Base-by-base conservation (phyloP, 2,888 invertebrate species). In the Thyatira batis region DNA sequence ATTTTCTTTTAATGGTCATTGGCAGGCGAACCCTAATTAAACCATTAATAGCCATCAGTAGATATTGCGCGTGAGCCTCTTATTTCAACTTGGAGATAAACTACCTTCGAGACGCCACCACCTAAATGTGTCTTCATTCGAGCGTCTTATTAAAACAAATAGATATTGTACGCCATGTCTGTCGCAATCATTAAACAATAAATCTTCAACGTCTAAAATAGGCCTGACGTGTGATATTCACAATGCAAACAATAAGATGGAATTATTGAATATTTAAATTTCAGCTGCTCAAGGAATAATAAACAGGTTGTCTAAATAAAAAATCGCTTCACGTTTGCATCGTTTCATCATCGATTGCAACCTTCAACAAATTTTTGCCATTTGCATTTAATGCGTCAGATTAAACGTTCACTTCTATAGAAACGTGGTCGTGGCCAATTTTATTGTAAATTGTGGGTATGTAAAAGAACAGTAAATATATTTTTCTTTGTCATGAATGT, bases 141-240 rank as follows among this genome's bases (percentile, higher is more conserved):
- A 69, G 65, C 72, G 67, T 78, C 73, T 80, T 84, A 85, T 84
- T 84, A 79, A 84, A 84, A 85, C 78, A 85, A 86, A 87, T 84
- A 85, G 80, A 78, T 75, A 71, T 74, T 73, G 72, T 60, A 61
- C 65, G 66, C 63, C 59, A 60, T 73, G 78, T 78, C 77, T 71
- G 73, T 80, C 65, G 73, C 77, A 80, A 85, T 84, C 81, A 81
- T 81, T 80, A 76, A 82, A 85, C 82, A 76, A 87, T 87, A 84
- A 82, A 85, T 86, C 82, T 82, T 71, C 53, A 53, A 63, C 60
- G 66, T 64, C 50, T 54, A 53, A 59, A 60, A 53, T 52, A 45
- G 67, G 71, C 72, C 71, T 71, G 72, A 65, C 57, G 65, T 62
- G 67, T 70, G 61, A 67, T 60, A 64, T 67, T 58, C 61, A 63